phyloP scores from a whole-genome alignment of 2,888 invertebrate species.

The Notodromas monacha region DNA sequence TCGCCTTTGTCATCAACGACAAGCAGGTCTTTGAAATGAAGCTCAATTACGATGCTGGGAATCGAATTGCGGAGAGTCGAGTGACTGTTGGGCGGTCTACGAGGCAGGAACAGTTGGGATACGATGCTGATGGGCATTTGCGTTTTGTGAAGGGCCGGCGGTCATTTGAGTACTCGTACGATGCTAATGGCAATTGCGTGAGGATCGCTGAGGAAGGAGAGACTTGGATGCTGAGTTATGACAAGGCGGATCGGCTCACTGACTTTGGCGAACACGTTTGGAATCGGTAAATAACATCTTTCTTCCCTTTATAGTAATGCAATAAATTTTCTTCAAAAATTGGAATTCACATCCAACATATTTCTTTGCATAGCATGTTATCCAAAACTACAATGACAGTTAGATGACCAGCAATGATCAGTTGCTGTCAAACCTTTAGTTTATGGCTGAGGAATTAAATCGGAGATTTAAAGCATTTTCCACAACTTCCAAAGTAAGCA shows the following conservation, averaged over 20 bases:
- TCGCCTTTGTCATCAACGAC: too few species aligned
- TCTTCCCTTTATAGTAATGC: too few species aligned
- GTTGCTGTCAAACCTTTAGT: too few species aligned
- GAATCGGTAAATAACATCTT: too few species aligned
- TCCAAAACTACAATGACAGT: too few species aligned
- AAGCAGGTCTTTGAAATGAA: background rate
- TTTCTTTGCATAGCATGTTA: too few species aligned
- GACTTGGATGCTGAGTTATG: background rate
- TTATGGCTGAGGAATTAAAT: too few species aligned
- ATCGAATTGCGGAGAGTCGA: background rate
- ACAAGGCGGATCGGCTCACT: constrained; percentile 33
- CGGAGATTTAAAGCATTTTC: too few species aligned
- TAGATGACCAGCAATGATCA: too few species aligned
- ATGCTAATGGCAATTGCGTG: constrained; percentile 76
- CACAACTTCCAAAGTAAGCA: too few species aligned
- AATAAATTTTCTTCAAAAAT: too few species aligned
- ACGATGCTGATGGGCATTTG: constrained; percentile 1
- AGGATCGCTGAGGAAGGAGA: constrained; percentile 28
- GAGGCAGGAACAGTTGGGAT: background rate
- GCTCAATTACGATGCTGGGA: background rate
- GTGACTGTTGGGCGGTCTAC: background rate
- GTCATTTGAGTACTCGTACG: constrained; percentile 31
- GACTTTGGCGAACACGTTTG: background rate
- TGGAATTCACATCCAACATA: too few species aligned
- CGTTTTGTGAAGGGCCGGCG: background rate